Evolutionary conservation across 2,888 invertebrate species (phyloP).

Genomic region (Physocephala rufipes): DNA sequence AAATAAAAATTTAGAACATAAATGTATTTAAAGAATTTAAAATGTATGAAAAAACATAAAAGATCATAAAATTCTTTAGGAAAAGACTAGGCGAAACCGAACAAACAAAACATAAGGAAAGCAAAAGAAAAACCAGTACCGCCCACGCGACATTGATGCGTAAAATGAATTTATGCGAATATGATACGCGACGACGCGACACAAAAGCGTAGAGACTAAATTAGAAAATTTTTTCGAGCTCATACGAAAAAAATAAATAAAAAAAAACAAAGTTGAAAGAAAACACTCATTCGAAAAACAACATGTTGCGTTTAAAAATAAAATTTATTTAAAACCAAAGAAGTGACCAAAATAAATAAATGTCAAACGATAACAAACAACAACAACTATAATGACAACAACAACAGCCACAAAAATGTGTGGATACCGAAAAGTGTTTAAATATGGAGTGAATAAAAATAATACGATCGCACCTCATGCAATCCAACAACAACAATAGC

Average conservation of each 20-base stretch:
- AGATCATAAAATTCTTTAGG: no score
- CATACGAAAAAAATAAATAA: not conserved
- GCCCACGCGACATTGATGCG: conserved; percentile 31
- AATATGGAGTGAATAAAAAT: conserved; percentile 32
- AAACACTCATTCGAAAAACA: conserved; percentile 5
- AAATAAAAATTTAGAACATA: no score
- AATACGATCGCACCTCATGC: conserved; percentile 29
- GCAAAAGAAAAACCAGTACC: not conserved
- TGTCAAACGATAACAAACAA: not conserved
- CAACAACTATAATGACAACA: no score
- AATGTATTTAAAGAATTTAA: no score
- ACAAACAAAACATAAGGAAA: not conserved
- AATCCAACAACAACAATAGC: conserved; percentile 1
- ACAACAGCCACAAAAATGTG: conserved; percentile 22
- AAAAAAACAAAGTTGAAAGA: not conserved
- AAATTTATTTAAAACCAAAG: conserved; percentile 20
- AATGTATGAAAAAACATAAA: no score
- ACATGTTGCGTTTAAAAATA: conserved; percentile 33
- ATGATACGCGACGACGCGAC: conserved; percentile 14
- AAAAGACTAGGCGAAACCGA: not conserved
- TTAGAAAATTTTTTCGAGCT: not conserved
- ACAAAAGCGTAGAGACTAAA: no score
- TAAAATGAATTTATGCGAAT: conserved; percentile 26
- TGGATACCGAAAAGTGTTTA: conserved; percentile 32
- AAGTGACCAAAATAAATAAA: conserved; percentile 11